Evolutionary conservation across 2,888 invertebrate species (phyloP).

Genomic region (Tetramorium bicarinatum): DNA sequence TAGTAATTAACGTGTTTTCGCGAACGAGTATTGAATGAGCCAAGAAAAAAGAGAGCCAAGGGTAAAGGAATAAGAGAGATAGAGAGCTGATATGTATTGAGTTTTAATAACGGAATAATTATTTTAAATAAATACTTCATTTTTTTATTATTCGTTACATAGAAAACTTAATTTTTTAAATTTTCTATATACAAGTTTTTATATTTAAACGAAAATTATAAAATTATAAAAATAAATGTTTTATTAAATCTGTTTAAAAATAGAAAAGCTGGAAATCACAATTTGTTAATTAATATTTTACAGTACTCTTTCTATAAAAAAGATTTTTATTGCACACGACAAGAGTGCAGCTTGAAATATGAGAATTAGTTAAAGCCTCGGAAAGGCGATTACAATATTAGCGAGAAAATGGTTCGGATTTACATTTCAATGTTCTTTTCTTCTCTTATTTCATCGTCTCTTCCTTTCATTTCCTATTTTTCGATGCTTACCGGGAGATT

Average conservation of each 20-base stretch:
- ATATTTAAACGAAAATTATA: conserved; percentile 15
- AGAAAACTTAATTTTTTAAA: background rate
- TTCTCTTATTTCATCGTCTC: conserved; percentile 22
- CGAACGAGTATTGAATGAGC: background rate
- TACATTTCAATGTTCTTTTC: conserved; percentile 15
- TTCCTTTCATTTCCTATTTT: conserved; percentile 31
- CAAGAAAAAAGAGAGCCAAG: too few relatives aligned
- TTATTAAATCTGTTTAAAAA: conserved; percentile 1
- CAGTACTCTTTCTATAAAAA: background rate
- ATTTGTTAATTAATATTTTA: background rate
- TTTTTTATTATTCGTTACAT: background rate
- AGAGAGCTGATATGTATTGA: background rate
- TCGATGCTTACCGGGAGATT: conserved; percentile 36
- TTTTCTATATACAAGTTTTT: background rate
- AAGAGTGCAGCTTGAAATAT: conserved; percentile 23
- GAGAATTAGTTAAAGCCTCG: conserved; percentile 54
- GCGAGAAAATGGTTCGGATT: conserved; percentile 39
- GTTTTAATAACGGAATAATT: background rate
- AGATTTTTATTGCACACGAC: background rate
- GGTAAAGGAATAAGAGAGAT: background rate
- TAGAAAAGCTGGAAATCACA: background rate
- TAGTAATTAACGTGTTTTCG: conserved; percentile 25
- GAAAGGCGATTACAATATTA: conserved; percentile 20
- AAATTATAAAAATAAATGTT: background rate
- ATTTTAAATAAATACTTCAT: background rate